Base-by-base conservation (phyloP, 1,140 invertebrate species). In the Neodiprion fabricii region DNA sequence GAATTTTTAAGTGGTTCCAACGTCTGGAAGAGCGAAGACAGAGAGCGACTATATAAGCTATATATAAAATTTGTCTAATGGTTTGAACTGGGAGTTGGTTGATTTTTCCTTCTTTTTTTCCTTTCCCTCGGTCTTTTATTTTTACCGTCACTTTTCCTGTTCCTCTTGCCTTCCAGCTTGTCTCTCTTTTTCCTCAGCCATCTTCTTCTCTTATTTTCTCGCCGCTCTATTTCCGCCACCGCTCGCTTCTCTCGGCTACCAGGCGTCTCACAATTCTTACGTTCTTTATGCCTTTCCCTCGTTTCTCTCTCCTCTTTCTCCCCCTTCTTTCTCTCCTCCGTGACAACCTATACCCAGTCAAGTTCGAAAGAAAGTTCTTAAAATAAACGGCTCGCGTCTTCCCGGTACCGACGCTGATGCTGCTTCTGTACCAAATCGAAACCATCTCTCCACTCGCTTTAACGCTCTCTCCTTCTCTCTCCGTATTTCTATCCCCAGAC, bases 41-140 rank as follows among this genome's bases (percentile, higher is more conserved):
- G 53, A 40, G 28, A 61, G 53, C 53, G 11, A 61, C 53, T 61
- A 61, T 40, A 61, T 28, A 21, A 67, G 80, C 79, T 83, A 85
- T 85, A 85, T 83, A 85, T 85, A 85, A 85, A 85, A 85, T 85
- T 85, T 85, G 83, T 85, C 84, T 85, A 85, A 85, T 85, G 84
- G 84, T 77, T 84, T 76, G 83, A 75, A 81, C 78, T 74, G 75
- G 73, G 75, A 48, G 68, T 68, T 68, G 61, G 50, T 48, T 67
- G 23, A 14, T 68, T 53, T 67, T 67, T 71, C 65, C 70, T 53
- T 67, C 40, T 70, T 49, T 23, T 72, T 49, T 65, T 72, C 40
- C 49, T 9, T 68, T 66, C 48, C 71, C 67, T 28, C 67, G 67
- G 47, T 74, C 67, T 74, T 61, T 68, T 48, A 69, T 74, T 74